Conservation (phyloP, 2,797 vertebrate species). For the Buphagus erythrorhynchus region DNA sequence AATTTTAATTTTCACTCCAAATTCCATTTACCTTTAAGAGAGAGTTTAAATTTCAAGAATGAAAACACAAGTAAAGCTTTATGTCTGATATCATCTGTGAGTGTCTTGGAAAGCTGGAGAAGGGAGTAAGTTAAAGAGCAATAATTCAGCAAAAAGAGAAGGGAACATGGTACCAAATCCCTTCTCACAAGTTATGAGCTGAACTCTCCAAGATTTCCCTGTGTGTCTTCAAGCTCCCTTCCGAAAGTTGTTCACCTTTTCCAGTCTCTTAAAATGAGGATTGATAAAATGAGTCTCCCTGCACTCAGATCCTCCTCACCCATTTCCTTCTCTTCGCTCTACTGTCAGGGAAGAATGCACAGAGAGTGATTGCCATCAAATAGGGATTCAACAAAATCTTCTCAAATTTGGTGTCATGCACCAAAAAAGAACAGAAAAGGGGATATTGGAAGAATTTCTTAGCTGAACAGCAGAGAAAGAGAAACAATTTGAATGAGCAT, state of each 20-base stretch:
- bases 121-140: not conserved
- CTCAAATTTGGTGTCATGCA: rapidly evolving
- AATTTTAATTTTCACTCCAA: not conserved
- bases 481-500: not conserved
- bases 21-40: not conserved
- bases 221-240: not conserved
- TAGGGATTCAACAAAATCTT: not conserved
- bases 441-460: not conserved
- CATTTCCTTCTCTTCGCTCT: not conserved
- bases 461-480: not conserved
- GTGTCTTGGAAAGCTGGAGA: not conserved
- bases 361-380: not conserved
- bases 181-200: not conserved
- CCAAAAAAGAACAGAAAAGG: not conserved
- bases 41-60: not conserved
- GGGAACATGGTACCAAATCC: rapidly evolving
- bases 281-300: not conserved
- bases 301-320: rapidly evolving
- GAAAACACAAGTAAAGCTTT: not conserved
- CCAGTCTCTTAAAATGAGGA: not conserved
- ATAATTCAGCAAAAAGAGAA: not conserved
- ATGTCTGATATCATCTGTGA: rapidly evolving
- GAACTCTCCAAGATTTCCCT: not conserved
- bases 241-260: not conserved
- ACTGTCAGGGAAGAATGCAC: not conserved